Percentiles rank a stretch among this genome's conserved stretches.
Evolutionary conservation across 2,888 invertebrate genomes (phyloP).

Genomic region (Marronus borbonicus): DNA sequence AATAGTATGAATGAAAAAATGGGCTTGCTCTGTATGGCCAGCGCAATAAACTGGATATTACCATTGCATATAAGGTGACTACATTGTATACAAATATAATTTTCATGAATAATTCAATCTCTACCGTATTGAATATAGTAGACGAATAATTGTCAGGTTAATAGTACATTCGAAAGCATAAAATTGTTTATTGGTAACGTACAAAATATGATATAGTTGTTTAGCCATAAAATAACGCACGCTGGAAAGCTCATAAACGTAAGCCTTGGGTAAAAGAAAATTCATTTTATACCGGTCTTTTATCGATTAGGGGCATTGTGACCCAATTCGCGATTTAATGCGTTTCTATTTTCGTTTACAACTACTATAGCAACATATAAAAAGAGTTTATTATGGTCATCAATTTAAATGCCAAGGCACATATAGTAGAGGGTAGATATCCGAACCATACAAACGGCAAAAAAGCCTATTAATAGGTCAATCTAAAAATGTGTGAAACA

Average conservation of each 20-base stretch:
- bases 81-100: constrained; percentile 23
- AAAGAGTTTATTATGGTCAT: constrained; percentile 36
- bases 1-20: too few relatives aligned
- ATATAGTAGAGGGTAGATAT: constrained; percentile 28
- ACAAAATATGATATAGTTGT: constrained; percentile 27
- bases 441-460: not conserved
- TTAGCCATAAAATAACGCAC: constrained; percentile 11
- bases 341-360: constrained; percentile 43
- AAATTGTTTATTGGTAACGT: not conserved
- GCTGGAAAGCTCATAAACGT: constrained; percentile 35
- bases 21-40: too few relatives aligned
- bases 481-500: not conserved
- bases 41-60: too few relatives aligned
- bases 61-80: not conserved
- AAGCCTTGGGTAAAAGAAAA: constrained; percentile 35
- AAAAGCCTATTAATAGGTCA: constrained; percentile 3
- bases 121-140: not conserved
- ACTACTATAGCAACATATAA: constrained; percentile 36
- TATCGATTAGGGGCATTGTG: constrained; percentile 42
- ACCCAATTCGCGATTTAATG: constrained; percentile 46
- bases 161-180: constrained; percentile 3
- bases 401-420: constrained; percentile 39
- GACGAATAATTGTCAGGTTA: constrained; percentile 14
- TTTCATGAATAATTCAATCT: not conserved
- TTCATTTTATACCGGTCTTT: constrained; percentile 41